phyloP scores from a whole-genome alignment of 2,113 vertebrate genomes.

The Bubo blakistoni region DNA sequence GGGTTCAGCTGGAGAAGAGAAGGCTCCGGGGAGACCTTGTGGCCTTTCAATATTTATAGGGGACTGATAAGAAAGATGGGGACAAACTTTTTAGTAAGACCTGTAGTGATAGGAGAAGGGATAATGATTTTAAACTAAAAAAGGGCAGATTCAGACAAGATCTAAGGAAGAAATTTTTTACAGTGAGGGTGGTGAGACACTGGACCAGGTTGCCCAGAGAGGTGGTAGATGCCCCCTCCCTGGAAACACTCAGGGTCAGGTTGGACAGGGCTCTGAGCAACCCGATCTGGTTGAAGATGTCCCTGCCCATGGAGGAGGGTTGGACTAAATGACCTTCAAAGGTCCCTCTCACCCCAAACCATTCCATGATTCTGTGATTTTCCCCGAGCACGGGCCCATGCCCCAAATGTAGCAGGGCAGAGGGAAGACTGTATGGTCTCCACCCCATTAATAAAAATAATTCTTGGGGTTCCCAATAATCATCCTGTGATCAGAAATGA shows the following conservation, averaged over 20 bases:
- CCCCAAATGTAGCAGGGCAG: no score
- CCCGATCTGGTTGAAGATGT: not conserved
- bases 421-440: no score
- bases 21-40: accelerated
- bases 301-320: not conserved
- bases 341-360: not conserved
- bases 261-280: accelerated
- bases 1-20: not conserved
- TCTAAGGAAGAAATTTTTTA: not conserved
- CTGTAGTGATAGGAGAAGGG: not conserved
- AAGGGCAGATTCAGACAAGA: not conserved
- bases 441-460: no score
- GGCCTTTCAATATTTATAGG: accelerated
- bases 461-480: no score
- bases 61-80: not conserved
- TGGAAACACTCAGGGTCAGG: not conserved
- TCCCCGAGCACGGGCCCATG: no score
- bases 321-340: not conserved
- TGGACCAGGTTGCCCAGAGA: not conserved
- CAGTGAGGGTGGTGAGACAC: accelerated
- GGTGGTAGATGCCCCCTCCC: not conserved
- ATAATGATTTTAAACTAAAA: not conserved
- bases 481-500: no score
- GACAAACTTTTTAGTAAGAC: no score
- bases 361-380: not conserved